Base-by-base conservation (phyloP, 1,140 invertebrate species). In the Hylaeus anthracinus region DNA sequence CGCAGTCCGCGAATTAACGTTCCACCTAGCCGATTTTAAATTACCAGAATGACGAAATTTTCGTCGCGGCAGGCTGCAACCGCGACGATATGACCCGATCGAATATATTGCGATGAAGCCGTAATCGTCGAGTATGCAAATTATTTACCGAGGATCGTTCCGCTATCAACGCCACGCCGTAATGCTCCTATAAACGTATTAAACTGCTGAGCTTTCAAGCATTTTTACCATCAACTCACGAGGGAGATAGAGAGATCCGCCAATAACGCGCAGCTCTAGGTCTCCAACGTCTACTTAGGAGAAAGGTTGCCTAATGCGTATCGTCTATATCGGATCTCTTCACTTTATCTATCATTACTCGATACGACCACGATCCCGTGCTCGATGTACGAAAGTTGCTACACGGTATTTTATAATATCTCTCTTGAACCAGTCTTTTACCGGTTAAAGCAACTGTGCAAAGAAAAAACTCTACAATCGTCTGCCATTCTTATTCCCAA, bases 101-200 rank as follows among this genome's bases (percentile, higher is more conserved):
- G 43, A 15, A 53, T 45, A 78, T 72, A 83, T 79, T 73, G 71
- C 74, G 81, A 87, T 87, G 83, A 78, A 89, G 73, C 79, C 75
- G 82, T 86, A 86, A 89, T 82, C 82, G 9, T 84, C 39, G 78
- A 72, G 71, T 87, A 87, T 86, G 79, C 79, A 89, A 91, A 90
- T 89, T 82, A 84, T 76, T 85, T 76, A 82, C 71, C 75, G 53
- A 84, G 84, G 67, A 60, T 72, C 61, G 58, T 88, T 86, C 74
- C 41, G 12, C 67, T 85, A 82, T 85, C 78, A 82, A 81, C 86
- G 79, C 63, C 58, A 70, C 66, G 65, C 79, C 78, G 83, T 86
- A 84, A 83, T 15, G 60, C 64, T 37, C 48, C 37, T 9, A 48
- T 51, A 56, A 51, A 55, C 72, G 43, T 60, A 58, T 76, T 73